Evolutionary conservation across 1,140 invertebrate genomes (phyloP), one percentile per base, ranked within the genome.

Genomic region (Drosophila orena): DNA sequence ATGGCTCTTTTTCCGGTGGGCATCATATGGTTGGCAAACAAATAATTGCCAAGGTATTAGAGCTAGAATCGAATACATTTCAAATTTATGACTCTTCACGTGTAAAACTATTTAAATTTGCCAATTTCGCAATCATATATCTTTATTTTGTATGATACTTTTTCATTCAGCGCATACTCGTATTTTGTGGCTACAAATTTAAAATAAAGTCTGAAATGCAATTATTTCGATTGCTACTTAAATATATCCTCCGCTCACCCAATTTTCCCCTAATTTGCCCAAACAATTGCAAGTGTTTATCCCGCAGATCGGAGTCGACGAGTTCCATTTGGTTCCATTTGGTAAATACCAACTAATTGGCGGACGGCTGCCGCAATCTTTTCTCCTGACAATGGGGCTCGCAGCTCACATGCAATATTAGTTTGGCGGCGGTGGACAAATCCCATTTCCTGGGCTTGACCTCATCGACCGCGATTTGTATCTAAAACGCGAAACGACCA

Each of bases 321-420:
- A n/a, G 46, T 66, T 66, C 12, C 27, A 53, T 55, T 69, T 55
- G 35, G 46, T 66, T 66, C 12, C 27, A 53, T 55, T 69, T 55
- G 35, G 35, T 34, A 66, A 66, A 65, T 52, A 50, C 35, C 22
- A 69, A 53, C 65, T 69, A 69, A 69, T 69, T 69, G 65, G 46
- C 30, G 38, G 61, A 46, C 43, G 6, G 15, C 22, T n/a, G 61
- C 37, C 64, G 47, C 61, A 68, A 30, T 38, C 66, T 64, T 55
- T 49, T 55, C 42, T 46, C 34, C n/a, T 69, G 62, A 56, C 66
- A 55, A 40, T 69, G 40, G 40, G 2, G 30, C 12, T 27, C 17
- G 42, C 34, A 15, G 46, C 27, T 54, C 54, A 22, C 20, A 54
- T 52, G 42, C 40, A 47, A 62, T 74, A 74, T 74, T 74, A 74